Base-by-base conservation (phyloP, 2,797 vertebrate species). In the Cryptoprocta ferox region DNA sequence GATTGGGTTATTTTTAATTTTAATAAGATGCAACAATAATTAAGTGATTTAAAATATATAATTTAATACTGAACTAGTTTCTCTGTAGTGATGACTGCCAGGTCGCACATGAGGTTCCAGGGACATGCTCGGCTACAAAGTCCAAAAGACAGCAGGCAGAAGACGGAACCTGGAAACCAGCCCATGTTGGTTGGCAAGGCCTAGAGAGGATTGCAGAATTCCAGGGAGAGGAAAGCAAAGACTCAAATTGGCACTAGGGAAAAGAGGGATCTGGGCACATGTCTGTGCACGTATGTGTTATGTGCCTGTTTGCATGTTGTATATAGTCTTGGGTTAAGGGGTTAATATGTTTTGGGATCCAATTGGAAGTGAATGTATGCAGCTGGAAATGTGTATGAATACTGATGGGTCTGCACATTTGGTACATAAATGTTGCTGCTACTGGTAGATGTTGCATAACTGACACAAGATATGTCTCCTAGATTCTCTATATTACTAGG, bases 1-100 rank as follows among this genome's bases (percentile, higher is more conserved):
- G 78, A 97, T 96, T 97, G 70, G 93, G 89, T 94, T 97, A 93
- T 97, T 98, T 98, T 97, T 92, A 78, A 97, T 89, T 97, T 97
- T 97, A 97, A 97, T 97, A 96, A 94, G 80, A 96, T 97, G 73
- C 53, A 96, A 88, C 42, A 97, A 95, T 94, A 95, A 98, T 97
- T 96, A 97, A 94, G 63, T 45, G 24, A 95, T 86, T 95, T 97
- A 94, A 97, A 98, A 97, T 86, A 95, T 95, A 92, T 96, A 90
- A 96, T 94, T 97, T 89, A 95, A 93, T 96, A 83, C 50, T 95
- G 78, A 96, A 85, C 68, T 91, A 88, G 37, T 97, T 97, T 93
- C 56, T 94, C 28, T 82, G 61, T 48, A 65, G 88, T 2, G 24
- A 32, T 85, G 30, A 75, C 71, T 83, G 53, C 16, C 81, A 96